Conservation (phyloP, 2,113 vertebrate species). For the Ptilorrhoa leucosticta region DNA sequence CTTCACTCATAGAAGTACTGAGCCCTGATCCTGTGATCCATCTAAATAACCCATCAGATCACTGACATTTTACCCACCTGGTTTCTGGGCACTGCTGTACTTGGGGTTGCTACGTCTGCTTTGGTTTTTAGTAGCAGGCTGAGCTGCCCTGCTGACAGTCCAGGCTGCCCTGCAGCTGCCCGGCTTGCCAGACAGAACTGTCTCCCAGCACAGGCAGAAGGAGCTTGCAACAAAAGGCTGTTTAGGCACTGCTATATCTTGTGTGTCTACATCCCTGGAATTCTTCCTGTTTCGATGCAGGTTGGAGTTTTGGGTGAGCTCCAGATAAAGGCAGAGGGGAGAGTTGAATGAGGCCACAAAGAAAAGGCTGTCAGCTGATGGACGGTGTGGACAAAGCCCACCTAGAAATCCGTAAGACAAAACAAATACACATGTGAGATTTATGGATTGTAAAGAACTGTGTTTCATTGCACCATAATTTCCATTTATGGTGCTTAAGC, state of each 20-base stretch:
- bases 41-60: neutral
- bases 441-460: neutral
- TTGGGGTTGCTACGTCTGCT: accelerated
- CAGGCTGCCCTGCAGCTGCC: neutral
- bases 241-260: neutral
- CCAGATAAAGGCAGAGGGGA: neutral
- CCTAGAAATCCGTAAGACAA: neutral
- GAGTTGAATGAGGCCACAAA: neutral
- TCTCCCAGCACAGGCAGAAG: neutral
- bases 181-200: accelerated
- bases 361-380: neutral
- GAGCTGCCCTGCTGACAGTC: neutral
- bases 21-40: neutral
- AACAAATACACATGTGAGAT: neutral
- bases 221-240: neutral
- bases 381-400: neutral
- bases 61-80: neutral
- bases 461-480: neutral
- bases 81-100: neutral
- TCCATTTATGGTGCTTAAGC: neutral
- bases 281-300: neutral
- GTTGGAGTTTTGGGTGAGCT: neutral
- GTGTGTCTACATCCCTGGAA: neutral
- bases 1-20: neutral
- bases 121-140: neutral